Percentiles rank a stretch among this genome's conserved stretches.
phyloP scores from a whole-genome alignment of 2,888 invertebrate genomes.

The Sinelater perroti region DNA sequence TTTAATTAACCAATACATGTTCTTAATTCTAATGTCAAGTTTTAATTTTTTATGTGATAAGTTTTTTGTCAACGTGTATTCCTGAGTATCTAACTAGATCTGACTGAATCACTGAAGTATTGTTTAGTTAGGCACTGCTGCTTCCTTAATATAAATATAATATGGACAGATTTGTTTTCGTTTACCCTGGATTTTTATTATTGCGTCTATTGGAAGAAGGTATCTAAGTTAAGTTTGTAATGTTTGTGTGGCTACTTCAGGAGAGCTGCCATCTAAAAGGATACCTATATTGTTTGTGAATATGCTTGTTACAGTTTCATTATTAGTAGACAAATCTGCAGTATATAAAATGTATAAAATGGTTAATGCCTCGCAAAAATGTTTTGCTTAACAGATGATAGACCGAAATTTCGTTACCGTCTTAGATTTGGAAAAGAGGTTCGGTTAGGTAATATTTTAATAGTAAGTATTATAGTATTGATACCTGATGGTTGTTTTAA shows the following conservation, averaged over 20 bases:
- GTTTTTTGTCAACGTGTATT: too few relatives aligned
- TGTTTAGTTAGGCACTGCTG: too few relatives aligned
- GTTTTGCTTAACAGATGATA: not conserved
- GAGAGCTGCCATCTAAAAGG: not conserved
- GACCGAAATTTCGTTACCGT: not conserved
- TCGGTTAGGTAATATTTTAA: not conserved
- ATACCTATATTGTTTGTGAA: not conserved
- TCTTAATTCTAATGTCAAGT: too few relatives aligned
- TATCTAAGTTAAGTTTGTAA: not conserved
- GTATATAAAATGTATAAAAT: not conserved
- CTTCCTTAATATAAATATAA: too few relatives aligned
- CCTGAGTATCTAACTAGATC: too few relatives aligned
- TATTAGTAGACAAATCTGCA: not conserved
- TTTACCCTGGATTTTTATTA: not conserved
- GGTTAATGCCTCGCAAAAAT: not conserved
- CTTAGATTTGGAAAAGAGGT: not conserved
- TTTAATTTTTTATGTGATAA: too few relatives aligned
- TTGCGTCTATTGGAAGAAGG: not conserved
- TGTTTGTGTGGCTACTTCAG: not conserved
- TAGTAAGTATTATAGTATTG: slow-evolving; percentile 7
- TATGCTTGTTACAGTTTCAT: slow-evolving; percentile 1
- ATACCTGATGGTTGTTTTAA: not conserved
- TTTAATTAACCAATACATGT: too few relatives aligned
- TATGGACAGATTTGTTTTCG: not conserved
- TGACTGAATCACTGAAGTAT: too few relatives aligned